Evolutionary conservation across 2,113 vertebrate genomes (phyloP).

Genomic region (Phaethornis superciliosus): DNA sequence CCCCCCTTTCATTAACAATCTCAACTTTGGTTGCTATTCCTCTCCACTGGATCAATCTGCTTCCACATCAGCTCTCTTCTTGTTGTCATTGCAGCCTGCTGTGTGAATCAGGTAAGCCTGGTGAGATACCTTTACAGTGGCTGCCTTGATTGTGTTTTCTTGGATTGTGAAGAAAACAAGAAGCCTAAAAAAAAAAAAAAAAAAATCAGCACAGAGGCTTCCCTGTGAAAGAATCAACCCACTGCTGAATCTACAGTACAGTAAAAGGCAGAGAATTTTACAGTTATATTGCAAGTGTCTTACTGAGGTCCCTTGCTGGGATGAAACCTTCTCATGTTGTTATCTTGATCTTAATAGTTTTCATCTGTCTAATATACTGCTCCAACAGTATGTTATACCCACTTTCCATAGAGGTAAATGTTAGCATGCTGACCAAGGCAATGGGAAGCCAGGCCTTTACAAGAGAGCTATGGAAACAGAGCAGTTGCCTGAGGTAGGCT

Average conservation of each 20-base stretch:
- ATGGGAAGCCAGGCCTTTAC: background rate
- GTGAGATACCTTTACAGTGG: background rate
- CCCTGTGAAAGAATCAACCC: background rate
- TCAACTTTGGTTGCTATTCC: background rate
- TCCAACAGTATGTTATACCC: background rate
- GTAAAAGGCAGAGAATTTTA: constrained; percentile 15
- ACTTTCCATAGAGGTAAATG: constrained; percentile 5
- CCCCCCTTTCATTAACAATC: background rate
- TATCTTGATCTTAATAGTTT: constrained; percentile 18
- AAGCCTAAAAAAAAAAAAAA: background rate
- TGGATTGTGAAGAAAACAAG: constrained; percentile 13
- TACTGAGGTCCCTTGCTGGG: constrained; percentile 8
- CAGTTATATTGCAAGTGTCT: constrained; percentile 9
- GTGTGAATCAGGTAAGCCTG: background rate
- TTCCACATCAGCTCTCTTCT: background rate
- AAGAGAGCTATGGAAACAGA: background rate
- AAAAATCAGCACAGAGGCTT: background rate
- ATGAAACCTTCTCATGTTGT: background rate
- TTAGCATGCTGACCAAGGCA: background rate
- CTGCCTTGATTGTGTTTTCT: background rate
- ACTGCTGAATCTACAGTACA: background rate
- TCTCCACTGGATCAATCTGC: background rate
- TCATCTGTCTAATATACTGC: background rate
- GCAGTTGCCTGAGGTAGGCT: background rate
- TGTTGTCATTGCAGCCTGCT: background rate